Conservation (phyloP, 2,797 vertebrate species). For the Arnoldichthys spilopterus region DNA sequence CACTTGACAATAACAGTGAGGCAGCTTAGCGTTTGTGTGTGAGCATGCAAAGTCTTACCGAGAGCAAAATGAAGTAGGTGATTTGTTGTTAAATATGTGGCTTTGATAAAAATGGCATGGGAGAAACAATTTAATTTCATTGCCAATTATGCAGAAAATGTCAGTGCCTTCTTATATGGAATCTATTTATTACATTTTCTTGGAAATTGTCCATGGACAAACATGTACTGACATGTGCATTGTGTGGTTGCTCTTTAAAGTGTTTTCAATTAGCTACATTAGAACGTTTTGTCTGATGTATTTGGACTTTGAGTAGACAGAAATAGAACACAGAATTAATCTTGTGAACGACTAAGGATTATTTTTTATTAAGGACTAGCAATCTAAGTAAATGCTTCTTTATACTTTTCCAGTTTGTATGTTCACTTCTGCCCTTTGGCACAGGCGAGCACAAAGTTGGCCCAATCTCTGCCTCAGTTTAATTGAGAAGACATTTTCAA, state of each 20-base stretch:
- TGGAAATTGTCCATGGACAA: background rate
- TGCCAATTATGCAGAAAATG: background rate
- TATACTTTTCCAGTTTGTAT: background rate
- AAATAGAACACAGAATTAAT: background rate
- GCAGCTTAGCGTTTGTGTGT: slow-evolving; percentile 3
- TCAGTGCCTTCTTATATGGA: background rate
- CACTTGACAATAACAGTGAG: background rate
- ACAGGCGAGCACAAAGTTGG: background rate
- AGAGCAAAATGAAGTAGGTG: background rate
- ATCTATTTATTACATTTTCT: background rate
- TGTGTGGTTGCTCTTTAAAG: background rate
- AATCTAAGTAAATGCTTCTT: no score
- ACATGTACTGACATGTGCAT: background rate
- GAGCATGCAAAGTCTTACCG: background rate
- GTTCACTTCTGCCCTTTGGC: background rate
- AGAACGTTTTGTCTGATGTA: background rate
- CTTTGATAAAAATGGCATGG: background rate
- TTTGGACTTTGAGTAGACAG: background rate
- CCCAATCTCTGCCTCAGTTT: background rate
- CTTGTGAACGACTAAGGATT: background rate
- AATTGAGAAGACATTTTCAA: background rate
- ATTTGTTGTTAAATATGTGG: background rate
- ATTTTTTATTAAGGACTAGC: background rate
- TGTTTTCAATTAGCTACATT: background rate
- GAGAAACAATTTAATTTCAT: background rate